These are phyloP conservation scores for Helobdella robusta DNA, from an alignment of 2,888 invertebrate genomes.

Conservation along the genomic window DNA sequence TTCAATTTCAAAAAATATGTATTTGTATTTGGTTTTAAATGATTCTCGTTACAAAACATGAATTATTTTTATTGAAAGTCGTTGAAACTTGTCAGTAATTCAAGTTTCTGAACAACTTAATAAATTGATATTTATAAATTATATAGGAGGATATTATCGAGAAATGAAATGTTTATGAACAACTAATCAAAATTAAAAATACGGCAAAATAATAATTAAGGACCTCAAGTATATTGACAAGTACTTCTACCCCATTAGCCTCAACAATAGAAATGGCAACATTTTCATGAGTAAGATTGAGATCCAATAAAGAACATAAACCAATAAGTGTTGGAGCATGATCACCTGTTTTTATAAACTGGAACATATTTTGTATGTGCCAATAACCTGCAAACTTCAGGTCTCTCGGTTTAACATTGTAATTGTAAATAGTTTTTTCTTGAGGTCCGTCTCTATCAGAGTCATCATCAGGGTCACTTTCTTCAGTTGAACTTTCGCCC, in stretches of 20 bases:
- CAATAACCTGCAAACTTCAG: conserved; percentile 23
- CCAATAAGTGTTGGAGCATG: conserved; percentile 88
- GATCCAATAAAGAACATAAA: conserved; percentile 77
- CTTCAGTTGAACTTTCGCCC: conserved; percentile 12
- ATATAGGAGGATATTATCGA: background rate
- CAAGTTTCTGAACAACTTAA: too few species aligned
- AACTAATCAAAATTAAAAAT: background rate
- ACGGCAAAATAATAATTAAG: background rate
- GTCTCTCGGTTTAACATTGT: conserved; percentile 20
- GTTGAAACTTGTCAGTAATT: too few species aligned
- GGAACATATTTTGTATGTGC: conserved; percentile 25
- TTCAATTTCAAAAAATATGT: background rate
- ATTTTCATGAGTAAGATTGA: conserved; percentile 69
- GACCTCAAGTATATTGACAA: conserved; percentile 75
- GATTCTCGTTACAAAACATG: too few species aligned
- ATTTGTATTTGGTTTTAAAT: too few species aligned
- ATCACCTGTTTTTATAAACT: conserved; percentile 57
- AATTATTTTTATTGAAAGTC: too few species aligned
- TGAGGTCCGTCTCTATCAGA: conserved; percentile 15
- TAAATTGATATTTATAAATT: too few species aligned
- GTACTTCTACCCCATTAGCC: conserved; percentile 79
- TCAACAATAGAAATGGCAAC: conserved; percentile 76
- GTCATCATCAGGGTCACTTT: conserved; percentile 16
- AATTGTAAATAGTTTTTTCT: conserved; percentile 17
- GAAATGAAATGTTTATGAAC: background rate